Percentiles rank a stretch among this genome's conserved stretches.
These are phyloP conservation scores for Pandemis cinnamomeana DNA, from an alignment of 2,888 invertebrate genomes.

Conservation along the genomic window DNA sequence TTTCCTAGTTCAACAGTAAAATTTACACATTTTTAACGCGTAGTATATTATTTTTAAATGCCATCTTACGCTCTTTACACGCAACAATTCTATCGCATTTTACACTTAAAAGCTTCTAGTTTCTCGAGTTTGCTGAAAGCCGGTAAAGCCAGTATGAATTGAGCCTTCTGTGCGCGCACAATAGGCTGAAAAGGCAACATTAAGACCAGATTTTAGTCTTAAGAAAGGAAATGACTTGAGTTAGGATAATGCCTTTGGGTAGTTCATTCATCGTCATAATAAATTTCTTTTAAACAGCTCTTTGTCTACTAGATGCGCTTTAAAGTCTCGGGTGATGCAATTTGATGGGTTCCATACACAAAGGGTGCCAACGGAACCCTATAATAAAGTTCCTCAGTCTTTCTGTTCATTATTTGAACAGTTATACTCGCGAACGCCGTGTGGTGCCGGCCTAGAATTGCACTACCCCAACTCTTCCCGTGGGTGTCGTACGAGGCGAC, in stretches of 20 bases:
- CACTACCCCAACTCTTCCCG: too few relatives aligned
- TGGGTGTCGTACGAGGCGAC: too few relatives aligned
- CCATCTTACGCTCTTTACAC: constrained; percentile 45
- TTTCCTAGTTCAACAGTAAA: neutral
- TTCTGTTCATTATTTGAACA: too few relatives aligned
- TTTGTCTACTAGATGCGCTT: constrained; percentile 14
- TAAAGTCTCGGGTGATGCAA: constrained; percentile 3
- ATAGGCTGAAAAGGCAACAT: constrained; percentile 74
- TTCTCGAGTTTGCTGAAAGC: constrained; percentile 73
- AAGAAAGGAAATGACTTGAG: constrained; percentile 72
- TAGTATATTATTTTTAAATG: constrained; percentile 26
- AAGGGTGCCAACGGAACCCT: too few relatives aligned
- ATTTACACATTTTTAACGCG: neutral
- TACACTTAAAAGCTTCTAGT: constrained; percentile 71
- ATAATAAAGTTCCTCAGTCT: too few relatives aligned
- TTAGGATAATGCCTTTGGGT: constrained; percentile 50
- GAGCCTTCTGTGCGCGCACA: constrained; percentile 64
- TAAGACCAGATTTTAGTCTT: constrained; percentile 72
- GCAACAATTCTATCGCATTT: constrained; percentile 63
- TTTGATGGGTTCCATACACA: neutral
- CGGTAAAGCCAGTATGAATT: constrained; percentile 69
- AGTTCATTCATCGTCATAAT: constrained; percentile 37
- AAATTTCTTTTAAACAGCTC: constrained; percentile 23
- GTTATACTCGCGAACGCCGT: too few relatives aligned
- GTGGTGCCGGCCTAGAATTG: too few relatives aligned